Conservation (phyloP, 2,888 invertebrate species). For the Nasonia oneida region DNA sequence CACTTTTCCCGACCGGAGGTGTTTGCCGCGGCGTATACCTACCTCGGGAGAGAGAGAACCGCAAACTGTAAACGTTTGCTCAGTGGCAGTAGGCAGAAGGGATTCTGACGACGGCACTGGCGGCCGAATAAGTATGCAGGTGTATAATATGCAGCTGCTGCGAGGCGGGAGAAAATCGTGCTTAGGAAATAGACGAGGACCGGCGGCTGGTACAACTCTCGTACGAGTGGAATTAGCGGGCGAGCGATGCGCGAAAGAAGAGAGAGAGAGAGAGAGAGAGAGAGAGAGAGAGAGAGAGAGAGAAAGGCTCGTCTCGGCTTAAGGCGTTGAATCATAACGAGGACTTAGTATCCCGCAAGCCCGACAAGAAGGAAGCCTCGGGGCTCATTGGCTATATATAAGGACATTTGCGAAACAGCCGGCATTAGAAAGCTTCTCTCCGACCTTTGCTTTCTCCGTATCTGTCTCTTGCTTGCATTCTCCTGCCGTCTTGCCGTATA, state of each 20-base stretch:
- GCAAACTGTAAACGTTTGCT: constrained; percentile 18
- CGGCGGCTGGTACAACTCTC: constrained; percentile 49
- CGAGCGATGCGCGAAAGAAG: constrained; percentile 50
- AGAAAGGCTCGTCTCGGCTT: constrained; percentile 71
- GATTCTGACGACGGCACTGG: constrained; percentile 28
- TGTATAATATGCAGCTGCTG: constrained; percentile 57
- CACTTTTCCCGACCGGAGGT: constrained; percentile 1
- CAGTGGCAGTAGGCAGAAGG: constrained; percentile 2
- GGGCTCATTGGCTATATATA: constrained; percentile 68
- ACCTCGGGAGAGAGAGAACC: neutral
- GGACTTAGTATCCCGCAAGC: constrained; percentile 68
- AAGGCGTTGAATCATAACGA: constrained; percentile 79
- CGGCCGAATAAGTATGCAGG: constrained; percentile 58
- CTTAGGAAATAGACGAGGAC: constrained; percentile 69
- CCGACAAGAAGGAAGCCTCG: constrained; percentile 72
- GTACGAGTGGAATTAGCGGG: constrained; percentile 64
- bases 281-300: constrained; percentile 66
- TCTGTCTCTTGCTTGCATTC: constrained; percentile 19
- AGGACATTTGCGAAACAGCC: constrained; percentile 71
- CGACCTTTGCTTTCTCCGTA: neutral
- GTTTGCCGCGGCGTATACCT: neutral
- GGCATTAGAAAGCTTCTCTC: constrained; percentile 71
- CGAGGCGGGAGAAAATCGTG: constrained; percentile 50
- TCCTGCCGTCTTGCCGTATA: constrained; percentile 56
- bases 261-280: constrained; percentile 68